These are phyloP conservation scores for Dryomyza anilis DNA, from an alignment of 2,888 invertebrate species.

Conservation along the genomic window DNA sequence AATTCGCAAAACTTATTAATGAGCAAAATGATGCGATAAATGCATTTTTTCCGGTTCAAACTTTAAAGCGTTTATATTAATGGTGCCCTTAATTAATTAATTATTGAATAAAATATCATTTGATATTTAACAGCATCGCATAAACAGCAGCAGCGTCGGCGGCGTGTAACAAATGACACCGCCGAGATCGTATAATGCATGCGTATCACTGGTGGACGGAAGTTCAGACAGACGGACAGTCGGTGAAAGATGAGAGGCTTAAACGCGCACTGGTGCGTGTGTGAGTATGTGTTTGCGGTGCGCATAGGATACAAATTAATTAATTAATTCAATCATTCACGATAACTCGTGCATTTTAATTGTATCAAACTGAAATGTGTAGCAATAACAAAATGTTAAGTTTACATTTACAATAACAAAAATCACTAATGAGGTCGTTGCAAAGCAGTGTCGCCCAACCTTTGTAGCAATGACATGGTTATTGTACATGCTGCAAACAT, in stretches of 20 bases:
- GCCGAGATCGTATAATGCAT: too few relatives aligned
- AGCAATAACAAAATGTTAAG: slow-evolving; percentile 1
- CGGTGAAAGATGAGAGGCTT: neutral
- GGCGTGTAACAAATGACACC: too few relatives aligned
- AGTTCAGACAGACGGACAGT: neutral
- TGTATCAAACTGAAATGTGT: neutral
- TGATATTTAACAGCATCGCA: too few relatives aligned
- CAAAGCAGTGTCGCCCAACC: neutral
- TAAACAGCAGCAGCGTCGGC: too few relatives aligned
- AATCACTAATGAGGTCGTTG: slow-evolving; percentile 13
- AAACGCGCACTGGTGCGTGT: neutral
- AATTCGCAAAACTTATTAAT: slow-evolving; percentile 11
- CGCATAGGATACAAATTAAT: neutral
- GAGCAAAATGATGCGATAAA: slow-evolving; percentile 7
- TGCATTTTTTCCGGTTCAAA: neutral
- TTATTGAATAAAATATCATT: slow-evolving; percentile 7
- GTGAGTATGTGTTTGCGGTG: neutral
- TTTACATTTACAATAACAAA: slow-evolving; percentile 10
- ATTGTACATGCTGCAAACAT: too few relatives aligned
- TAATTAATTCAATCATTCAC: slow-evolving; percentile 13
- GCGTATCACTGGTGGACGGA: too few relatives aligned
- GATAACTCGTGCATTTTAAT: slow-evolving; percentile 19
- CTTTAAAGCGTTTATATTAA: neutral
- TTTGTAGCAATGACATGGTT: too few relatives aligned
- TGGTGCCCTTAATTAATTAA: slow-evolving; percentile 17